A percentile compares a stretch with the other conserved stretches of the same genome.
These are phyloP conservation scores for Anthoscopus minutus DNA, from an alignment of 2,113 vertebrate genomes.

Conservation along the genomic window DNA sequence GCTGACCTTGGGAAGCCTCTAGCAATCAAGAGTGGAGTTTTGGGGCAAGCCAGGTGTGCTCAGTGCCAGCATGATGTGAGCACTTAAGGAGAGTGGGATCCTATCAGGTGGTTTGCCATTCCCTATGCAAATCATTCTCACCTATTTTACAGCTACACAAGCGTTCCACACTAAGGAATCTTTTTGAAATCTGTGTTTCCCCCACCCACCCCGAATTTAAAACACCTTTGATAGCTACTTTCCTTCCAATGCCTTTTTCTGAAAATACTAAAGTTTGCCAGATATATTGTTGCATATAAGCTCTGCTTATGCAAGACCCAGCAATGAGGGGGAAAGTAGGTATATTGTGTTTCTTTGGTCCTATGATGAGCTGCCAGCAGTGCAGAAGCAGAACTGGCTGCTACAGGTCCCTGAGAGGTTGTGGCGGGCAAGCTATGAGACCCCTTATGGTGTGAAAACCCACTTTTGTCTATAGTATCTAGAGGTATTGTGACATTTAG, in stretches of 20 bases:
- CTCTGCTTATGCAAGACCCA: background rate
- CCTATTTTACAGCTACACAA: background rate
- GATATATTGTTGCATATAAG: background rate
- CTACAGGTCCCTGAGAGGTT: slow-evolving; percentile 37
- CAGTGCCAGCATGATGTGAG: background rate
- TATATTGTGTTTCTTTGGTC: slow-evolving; percentile 32
- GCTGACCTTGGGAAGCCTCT: background rate
- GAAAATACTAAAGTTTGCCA: background rate
- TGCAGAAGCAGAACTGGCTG: background rate
- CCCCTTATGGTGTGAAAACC: background rate
- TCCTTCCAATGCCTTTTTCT: background rate
- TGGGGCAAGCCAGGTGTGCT: background rate
- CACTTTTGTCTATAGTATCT: background rate
- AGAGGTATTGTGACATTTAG: background rate
- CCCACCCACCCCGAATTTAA: background rate
- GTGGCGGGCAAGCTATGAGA: background rate
- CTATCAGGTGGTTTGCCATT: background rate
- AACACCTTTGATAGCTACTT: background rate
- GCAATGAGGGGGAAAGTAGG: background rate
- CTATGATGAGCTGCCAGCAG: background rate
- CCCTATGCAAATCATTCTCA: background rate
- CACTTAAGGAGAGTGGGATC: background rate
- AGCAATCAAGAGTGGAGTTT: background rate
- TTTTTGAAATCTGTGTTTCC: background rate
- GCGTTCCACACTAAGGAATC: background rate